Percentiles rank a stretch among this genome's conserved stretches.
phyloP scores from a whole-genome alignment of 1,140 invertebrate genomes.

The Sipha flava region DNA sequence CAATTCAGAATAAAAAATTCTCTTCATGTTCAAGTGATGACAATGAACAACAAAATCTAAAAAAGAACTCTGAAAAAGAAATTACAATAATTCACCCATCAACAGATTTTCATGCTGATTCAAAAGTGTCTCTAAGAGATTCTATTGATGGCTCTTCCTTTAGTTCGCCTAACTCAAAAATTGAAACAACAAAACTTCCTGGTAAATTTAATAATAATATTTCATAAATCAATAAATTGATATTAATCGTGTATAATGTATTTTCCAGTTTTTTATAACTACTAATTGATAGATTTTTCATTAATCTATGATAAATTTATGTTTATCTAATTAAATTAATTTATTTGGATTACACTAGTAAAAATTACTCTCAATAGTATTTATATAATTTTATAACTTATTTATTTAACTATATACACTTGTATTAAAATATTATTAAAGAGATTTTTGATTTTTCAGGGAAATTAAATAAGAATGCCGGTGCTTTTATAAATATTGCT shows the following conservation, averaged over 20 bases:
- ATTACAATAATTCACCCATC: not conserved
- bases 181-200: not conserved
- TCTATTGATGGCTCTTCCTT: not conserved
- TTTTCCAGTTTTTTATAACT: too few species aligned
- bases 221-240: too few species aligned
- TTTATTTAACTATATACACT: not conserved
- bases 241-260: too few species aligned
- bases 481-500: conserved; percentile 9
- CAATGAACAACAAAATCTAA: not conserved
- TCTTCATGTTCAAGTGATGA: not conserved
- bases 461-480: conserved; percentile 11
- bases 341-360: too few species aligned
- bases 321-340: too few species aligned
- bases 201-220: not conserved
- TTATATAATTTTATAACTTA: too few species aligned
- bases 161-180: not conserved
- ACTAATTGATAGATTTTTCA: too few species aligned
- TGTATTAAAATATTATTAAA: too few species aligned
- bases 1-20: not conserved
- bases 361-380: too few species aligned
- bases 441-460: too few species aligned
- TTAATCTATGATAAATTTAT: too few species aligned
- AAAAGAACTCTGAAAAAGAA: not conserved
- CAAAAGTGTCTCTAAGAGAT: not conserved
- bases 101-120: not conserved